A percentile compares a stretch with the other conserved stretches of the same genome.
Evolutionary conservation across 2,888 invertebrate genomes (phyloP).

Genomic region (Drosophila fulvimacula): DNA sequence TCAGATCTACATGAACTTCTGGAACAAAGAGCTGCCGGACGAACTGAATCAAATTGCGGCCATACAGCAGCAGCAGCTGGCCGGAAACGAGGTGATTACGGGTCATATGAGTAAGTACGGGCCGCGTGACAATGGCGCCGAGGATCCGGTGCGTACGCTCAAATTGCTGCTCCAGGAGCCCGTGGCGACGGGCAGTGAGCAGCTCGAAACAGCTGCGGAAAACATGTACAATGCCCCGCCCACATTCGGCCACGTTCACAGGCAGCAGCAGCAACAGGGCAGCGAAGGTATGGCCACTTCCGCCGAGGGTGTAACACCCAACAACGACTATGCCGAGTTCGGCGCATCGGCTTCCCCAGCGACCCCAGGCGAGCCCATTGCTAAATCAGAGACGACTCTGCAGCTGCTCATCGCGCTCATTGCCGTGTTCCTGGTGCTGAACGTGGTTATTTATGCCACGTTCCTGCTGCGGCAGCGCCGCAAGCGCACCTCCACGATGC

Average conservation of each 20-base stretch:
- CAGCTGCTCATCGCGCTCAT: slow-evolving; percentile 88
- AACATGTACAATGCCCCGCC: slow-evolving; percentile 85
- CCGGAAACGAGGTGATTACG: slow-evolving; percentile 80
- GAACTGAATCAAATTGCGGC: slow-evolving; percentile 86
- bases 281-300: slow-evolving; percentile 18
- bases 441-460: slow-evolving; percentile 86
- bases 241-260: slow-evolving; percentile 79
- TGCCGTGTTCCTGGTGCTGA: slow-evolving; percentile 90
- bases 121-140: slow-evolving; percentile 81
- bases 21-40: slow-evolving; percentile 93
- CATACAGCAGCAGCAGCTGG: slow-evolving; percentile 72
- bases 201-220: slow-evolving; percentile 71
- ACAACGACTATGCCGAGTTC: slow-evolving; percentile 38
- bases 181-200: slow-evolving; percentile 50
- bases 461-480: slow-evolving; percentile 82
- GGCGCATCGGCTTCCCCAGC: slow-evolving; percentile 19
- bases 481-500: slow-evolving; percentile 70
- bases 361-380: slow-evolving; percentile 81
- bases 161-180: slow-evolving; percentile 83
- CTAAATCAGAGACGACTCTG: slow-evolving; percentile 87
- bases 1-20: slow-evolving; percentile 91
- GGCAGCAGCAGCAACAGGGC: slow-evolving; percentile 38
- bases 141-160: slow-evolving; percentile 83
- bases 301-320: slow-evolving; percentile 39
- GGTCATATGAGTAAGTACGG: slow-evolving; percentile 85